Base-by-base conservation (phyloP, 2,797 vertebrate species). In the Galago senegalensis region DNA sequence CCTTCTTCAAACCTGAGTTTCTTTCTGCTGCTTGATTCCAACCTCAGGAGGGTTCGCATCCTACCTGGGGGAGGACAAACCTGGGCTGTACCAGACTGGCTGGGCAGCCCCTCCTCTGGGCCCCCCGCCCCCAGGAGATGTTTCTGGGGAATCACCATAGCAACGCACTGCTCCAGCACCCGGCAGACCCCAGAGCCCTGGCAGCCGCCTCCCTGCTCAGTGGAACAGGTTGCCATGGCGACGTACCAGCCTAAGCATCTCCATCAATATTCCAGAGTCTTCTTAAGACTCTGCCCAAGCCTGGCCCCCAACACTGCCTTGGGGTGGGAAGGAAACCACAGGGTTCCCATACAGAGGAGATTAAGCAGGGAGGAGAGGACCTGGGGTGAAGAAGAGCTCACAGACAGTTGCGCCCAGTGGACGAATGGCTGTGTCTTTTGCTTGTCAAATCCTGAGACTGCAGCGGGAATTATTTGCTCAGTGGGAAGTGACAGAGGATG, bases 201-300 rank as follows among this genome's bases (percentile, higher is more conserved):
- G 27, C 58, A 2, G 34, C 27, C 1, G 25, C 80, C 58, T 61
- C 80, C 34, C 37, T 61, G 80, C 58, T 82, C 97, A 93, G 95
- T 82, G 86, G 61, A 97, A 95, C 96, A 67, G 43, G 98, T 98
- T 98, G 97, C 98, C 98, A 98, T 98, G 98, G 97, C 83, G 95
- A 98, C 96, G 0, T 96, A 96, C 94, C 95, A 69, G 73, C 31
- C 84, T 61, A 82, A 98, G 96, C 94, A 92, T 97, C 97, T 98
- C 96, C 88, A 94, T 98, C 97, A 91, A 88, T 46, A 18, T 0
- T 60, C 96, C 0, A 25, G 96, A 25, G 87, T 97, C 87, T 97
- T 96, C 49, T 97, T 95, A 69, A 61, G 73, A 69, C 18, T 75
- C 46, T 84, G 89, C 89, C 49, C 17, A 17, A 31, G 60, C 70